phyloP scores from a whole-genome alignment of 2,113 vertebrate species.

The Merops nubicus region DNA sequence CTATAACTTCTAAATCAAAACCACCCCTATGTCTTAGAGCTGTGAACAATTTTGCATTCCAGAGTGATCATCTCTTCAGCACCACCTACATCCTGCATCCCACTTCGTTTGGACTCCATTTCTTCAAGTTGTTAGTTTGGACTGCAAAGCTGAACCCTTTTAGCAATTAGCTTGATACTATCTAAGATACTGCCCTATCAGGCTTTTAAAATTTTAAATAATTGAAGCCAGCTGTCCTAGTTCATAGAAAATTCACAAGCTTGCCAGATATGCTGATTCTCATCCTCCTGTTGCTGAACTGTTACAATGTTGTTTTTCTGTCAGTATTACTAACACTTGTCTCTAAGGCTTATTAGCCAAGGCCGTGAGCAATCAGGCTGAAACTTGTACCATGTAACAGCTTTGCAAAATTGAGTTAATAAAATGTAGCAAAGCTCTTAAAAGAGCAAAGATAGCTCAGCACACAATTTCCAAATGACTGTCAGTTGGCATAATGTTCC shows the following conservation, averaged over 20 bases:
- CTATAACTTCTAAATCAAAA: constrained; percentile 30
- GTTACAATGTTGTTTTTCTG: neutral
- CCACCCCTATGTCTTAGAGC: neutral
- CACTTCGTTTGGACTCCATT: neutral
- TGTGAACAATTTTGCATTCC: constrained; percentile 27
- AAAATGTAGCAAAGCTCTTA: neutral
- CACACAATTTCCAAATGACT: neutral
- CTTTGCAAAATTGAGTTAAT: neutral
- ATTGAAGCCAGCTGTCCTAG: neutral
- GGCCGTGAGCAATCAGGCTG: neutral
- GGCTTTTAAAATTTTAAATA: neutral
- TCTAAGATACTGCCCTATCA: neutral
- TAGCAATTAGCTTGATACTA: neutral
- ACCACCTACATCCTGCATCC: neutral
- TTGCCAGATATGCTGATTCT: neutral
- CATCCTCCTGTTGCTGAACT: neutral
- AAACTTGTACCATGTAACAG: neutral
- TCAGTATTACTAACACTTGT: neutral
- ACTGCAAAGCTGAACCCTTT: neutral
- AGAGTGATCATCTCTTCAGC: neutral
- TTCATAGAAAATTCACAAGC: neutral
- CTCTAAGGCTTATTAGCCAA: neutral
- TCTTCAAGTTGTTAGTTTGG: neutral
- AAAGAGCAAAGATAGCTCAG: neutral
- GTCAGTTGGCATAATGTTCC: neutral